phyloP scores from a whole-genome alignment of 2,888 invertebrate genomes.

The Anodontia alba region DNA sequence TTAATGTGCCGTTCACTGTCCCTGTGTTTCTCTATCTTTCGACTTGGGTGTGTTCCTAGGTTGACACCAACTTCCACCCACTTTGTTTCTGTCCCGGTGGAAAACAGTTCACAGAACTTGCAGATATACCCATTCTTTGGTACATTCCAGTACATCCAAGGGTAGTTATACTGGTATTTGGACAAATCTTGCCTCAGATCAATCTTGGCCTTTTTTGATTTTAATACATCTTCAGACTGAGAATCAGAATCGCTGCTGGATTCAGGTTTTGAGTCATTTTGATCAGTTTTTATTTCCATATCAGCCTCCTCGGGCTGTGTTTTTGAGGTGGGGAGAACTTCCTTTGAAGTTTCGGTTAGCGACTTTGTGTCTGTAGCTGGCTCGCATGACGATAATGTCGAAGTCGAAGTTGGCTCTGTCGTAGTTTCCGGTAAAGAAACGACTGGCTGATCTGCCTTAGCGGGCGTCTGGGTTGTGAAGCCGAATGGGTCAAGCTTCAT shows the following conservation, averaged over 20 bases:
- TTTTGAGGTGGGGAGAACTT: too few species aligned
- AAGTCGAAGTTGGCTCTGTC: neutral
- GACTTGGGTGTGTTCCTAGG: conserved; percentile 20
- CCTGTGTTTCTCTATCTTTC: conserved; percentile 27
- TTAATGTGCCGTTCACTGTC: conserved; percentile 19
- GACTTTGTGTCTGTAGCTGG: neutral
- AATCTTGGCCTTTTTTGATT: neutral
- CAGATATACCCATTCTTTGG: conserved; percentile 24
- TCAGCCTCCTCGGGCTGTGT: too few species aligned
- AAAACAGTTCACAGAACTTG: conserved; percentile 34
- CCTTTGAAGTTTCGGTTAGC: neutral
- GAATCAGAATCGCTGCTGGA: neutral
- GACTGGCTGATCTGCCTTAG: neutral
- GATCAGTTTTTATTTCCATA: neutral
- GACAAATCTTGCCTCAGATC: neutral
- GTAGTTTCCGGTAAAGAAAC: neutral
- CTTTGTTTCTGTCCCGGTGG: neutral
- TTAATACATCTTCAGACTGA: neutral
- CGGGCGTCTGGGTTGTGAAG: neutral
- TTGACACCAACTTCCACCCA: conserved; percentile 23
- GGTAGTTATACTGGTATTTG: conserved; percentile 16
- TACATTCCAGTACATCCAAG: conserved; percentile 23
- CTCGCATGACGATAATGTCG: neutral
- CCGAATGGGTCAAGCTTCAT: neutral
- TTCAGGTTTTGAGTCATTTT: neutral